Conservation (phyloP, 2,113 vertebrate genomes). For the Loxodonta africana region DNA sequence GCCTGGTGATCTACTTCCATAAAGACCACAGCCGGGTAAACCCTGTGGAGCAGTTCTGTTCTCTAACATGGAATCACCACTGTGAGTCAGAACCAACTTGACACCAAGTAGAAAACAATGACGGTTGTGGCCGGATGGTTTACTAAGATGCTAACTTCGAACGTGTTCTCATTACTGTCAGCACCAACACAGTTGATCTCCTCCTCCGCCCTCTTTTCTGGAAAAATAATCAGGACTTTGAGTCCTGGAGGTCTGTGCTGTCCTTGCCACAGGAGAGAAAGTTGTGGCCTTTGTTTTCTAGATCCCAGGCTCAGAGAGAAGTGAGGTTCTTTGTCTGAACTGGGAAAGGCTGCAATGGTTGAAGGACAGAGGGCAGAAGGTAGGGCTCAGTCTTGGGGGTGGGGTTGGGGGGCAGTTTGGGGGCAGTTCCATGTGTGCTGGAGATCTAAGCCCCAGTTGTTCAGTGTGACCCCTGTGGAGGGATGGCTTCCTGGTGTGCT, state of each 20-base stretch:
- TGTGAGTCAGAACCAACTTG: too few relatives aligned
- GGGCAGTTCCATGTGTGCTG: not conserved
- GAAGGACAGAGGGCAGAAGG: not conserved
- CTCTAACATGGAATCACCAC: too few relatives aligned
- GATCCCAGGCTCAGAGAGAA: not conserved
- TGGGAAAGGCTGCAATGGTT: not conserved
- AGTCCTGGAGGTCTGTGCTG: not conserved
- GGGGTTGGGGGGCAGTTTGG: not conserved
- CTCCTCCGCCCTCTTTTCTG: not conserved
- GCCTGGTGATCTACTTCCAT: not conserved
- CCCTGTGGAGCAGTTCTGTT: not conserved
- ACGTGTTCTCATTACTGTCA: not conserved
- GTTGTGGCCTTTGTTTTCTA: not conserved
- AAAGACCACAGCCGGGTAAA: not conserved
- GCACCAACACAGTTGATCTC: not conserved
- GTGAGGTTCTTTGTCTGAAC: not conserved
- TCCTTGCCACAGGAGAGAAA: not conserved
- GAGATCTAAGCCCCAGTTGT: not conserved
- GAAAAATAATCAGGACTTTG: not conserved
- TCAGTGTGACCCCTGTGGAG: not conserved
- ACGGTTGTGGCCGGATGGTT: not conserved
- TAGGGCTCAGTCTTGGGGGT: not conserved
- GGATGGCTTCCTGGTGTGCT: not conserved
- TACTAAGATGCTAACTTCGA: not conserved
- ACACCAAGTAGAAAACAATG: too few relatives aligned